phyloP scores from a whole-genome alignment of 2,113 vertebrate species.

The Mustela nigripes region DNA sequence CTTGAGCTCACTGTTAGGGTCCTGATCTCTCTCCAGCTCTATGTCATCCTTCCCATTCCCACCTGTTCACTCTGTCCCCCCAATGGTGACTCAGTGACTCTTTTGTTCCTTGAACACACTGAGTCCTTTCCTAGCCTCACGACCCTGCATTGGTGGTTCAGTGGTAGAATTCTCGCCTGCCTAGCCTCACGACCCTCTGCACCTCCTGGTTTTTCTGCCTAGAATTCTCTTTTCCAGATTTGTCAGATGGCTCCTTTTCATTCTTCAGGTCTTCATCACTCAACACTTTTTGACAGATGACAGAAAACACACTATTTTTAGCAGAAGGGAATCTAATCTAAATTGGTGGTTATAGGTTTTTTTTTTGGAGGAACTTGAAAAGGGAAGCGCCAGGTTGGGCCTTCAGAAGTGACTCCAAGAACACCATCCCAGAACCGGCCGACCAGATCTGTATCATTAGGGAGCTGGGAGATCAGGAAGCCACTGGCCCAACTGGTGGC shows the following conservation, averaged over 20 bases:
- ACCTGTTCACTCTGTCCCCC: background rate
- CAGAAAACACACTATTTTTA: background rate
- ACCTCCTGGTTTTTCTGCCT: background rate
- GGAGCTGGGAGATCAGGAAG: background rate
- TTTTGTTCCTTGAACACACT: background rate
- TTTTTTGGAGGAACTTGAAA: background rate
- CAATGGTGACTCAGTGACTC: background rate
- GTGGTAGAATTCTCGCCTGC: no score
- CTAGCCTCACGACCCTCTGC: background rate
- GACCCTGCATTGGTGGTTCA: background rate
- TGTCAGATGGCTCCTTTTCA: background rate
- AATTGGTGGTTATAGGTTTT: background rate
- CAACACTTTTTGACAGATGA: background rate
- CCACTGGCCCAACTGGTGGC: background rate
- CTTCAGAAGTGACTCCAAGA: background rate
- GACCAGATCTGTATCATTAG: background rate
- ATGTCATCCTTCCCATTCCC: background rate
- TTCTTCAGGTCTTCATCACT: background rate
- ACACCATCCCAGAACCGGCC: background rate
- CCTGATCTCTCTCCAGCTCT: background rate
- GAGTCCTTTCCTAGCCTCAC: background rate
- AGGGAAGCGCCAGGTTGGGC: background rate
- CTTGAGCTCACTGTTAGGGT: background rate
- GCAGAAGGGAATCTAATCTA: background rate
- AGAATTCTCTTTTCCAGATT: background rate